Evolutionary conservation across 2,888 invertebrate genomes (phyloP), one percentile per base, ranked within the genome.

Genomic region (Drosophila nigricruria): DNA sequence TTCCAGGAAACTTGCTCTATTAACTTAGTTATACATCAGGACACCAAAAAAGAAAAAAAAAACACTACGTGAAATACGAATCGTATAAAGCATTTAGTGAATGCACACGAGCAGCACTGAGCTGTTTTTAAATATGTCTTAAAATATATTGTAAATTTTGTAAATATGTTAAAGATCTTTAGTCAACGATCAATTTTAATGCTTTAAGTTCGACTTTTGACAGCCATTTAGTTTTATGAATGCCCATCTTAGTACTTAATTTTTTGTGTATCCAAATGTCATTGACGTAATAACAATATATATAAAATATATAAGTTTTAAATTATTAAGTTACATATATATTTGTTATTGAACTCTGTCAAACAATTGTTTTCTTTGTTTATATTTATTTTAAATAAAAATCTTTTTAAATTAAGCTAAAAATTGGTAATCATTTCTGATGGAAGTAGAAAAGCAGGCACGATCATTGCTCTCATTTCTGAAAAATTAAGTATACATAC

Each of bases 111-210:
- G 27, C 27, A 27, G 47, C 27, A 12, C 27, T 30, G 12, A 30
- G 49, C 49, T 52, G 34, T 9, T 34, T 16, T 20, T 14, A 34
- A 34, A 16, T 52, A 23, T 34, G 1, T 45, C 18, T 18, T 18
- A n/a, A 14, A 32, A 20, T 27, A 47, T 47, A 47, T 47, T 52
- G 52, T 52, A 52, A 23, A 52, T 52, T 52, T 16, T 52, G 52
- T 52, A 52, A 52, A 52, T 52, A 52, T 10, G 52, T 52, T 52
- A 23, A 52, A 16, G 9, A 23, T 23, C 16, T 16, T 23, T 50
- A 50, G 50, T 34, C 50, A 50, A 20, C 50, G 50, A 32, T 23
- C 32, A 34, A 34, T 34, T 23, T 16, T 5, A 36, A 52, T 23
- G 34, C 30, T 49, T 30, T 18, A 49, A 30, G 49, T 32, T 52